A percentile compares a stretch with the other conserved stretches of the same genome.
Evolutionary conservation across 2,113 vertebrate species (phyloP).

Genomic region (Tinamus guttatus): DNA sequence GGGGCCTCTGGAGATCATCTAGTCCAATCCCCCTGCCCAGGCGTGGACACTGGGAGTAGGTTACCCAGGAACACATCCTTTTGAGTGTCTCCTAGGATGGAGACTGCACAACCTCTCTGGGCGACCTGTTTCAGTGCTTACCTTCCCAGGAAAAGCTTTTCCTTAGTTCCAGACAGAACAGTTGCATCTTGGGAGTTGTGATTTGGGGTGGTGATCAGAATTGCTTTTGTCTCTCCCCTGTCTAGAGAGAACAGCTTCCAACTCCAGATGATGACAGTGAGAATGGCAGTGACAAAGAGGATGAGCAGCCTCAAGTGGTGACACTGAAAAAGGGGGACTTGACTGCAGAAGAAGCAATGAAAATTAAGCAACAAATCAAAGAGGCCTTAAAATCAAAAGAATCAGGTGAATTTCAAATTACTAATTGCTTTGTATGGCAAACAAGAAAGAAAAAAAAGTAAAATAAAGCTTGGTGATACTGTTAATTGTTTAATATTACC

Average conservation of each 20-base stretch:
- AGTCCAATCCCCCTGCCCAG: background rate
- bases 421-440: background rate
- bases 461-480: background rate
- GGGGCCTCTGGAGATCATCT: background rate
- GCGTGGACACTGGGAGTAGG: too few species aligned
- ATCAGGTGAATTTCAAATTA: constrained; percentile 41
- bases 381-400: constrained; percentile 76
- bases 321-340: constrained; percentile 90
- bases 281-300: constrained; percentile 86
- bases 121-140: background rate
- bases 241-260: constrained; percentile 86
- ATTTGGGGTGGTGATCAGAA: background rate
- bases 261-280: constrained; percentile 82
- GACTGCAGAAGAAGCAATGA: constrained; percentile 87
- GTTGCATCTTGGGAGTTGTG: background rate
- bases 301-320: constrained; percentile 93
- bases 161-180: background rate
- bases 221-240: background rate
- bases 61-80: background rate
- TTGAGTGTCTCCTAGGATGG: background rate
- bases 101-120: background rate
- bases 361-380: constrained; percentile 83
- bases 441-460: background rate
- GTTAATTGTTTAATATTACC: background rate
- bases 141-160: background rate